Percentiles rank a stretch among this genome's conserved stretches.
Evolutionary conservation across 92 coral and sea anemone species (phyloP).

Genomic region (Umimayanthus kanabou): DNA sequence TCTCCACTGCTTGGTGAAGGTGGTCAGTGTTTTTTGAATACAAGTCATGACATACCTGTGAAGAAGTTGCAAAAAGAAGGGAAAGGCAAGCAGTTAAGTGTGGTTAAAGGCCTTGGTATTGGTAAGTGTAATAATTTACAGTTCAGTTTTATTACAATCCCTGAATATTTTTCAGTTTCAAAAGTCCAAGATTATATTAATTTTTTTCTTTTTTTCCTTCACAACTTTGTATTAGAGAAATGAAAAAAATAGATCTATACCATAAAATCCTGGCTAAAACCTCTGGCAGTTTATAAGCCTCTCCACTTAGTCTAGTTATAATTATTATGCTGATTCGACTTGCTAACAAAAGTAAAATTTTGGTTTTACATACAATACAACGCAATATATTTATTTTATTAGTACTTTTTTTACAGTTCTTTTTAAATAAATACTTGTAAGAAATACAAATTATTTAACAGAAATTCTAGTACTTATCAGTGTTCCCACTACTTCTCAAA

Average conservation of each 20-base stretch:
- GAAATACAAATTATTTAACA: not conserved
- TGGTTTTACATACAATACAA: too few relatives aligned
- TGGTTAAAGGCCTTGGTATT: slow-evolving; percentile 6
- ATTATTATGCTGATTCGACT: not conserved
- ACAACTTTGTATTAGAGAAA: not conserved
- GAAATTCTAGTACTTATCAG: not conserved
- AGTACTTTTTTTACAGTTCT: too few relatives aligned
- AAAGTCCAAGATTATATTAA: not conserved
- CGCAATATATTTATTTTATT: too few relatives aligned
- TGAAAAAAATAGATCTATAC: not conserved
- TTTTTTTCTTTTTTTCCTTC: not conserved
- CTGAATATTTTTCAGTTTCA: not conserved
- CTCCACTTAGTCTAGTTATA: not conserved
- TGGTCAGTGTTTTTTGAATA: slow-evolving; percentile 1
- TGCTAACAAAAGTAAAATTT: too few relatives aligned
- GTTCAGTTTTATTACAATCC: not conserved
- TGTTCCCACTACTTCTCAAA: too few relatives aligned
- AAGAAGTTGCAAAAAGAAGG: not conserved
- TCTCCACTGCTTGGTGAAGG: slow-evolving; percentile 14
- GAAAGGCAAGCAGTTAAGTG: slow-evolving; percentile 7
- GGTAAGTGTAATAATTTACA: slow-evolving; percentile 9
- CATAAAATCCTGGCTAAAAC: not conserved
- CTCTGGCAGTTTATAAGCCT: not conserved
- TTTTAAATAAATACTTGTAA: too few relatives aligned
- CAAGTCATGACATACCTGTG: not conserved